Evolutionary conservation across 2,888 invertebrate species (phyloP), one percentile per base, ranked within the genome.

Genomic region (Calliphora vomitoria): DNA sequence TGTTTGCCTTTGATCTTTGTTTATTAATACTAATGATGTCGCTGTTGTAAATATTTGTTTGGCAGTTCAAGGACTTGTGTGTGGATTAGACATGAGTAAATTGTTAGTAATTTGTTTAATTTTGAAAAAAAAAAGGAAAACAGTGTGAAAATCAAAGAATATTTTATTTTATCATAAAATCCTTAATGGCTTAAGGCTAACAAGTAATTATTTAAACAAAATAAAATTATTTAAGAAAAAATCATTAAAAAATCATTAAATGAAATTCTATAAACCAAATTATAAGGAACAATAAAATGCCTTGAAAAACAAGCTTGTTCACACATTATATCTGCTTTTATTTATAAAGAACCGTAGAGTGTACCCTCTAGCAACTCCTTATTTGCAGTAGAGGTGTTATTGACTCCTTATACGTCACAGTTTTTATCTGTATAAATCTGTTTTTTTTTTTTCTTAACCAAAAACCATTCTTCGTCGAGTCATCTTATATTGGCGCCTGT

Each of bases 11-110:
- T 90, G 89, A 89, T 90, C 89, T 89, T 89, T 88, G 81, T 88
- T 89, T 89, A 89, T 88, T 89, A 88, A 89, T 89, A 89, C 85
- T 90, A 89, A 89, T 89, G 88, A 90, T 88, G 87, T 78, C 79
- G 72, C 76, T 79, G 72, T 74, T 47, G 75, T 62, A 68, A 82
- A 74, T 81, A 64, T 78, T 80, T 83, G 74, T 41, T 72, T 44
- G 53, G 31, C 74, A 80, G 38, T 78, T 74, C 41, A 82, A 64
- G 68, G 76, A 72, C 31, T 64, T 15, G 31, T 64, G 78, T 68
- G 50, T 82, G 86, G 20, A 35, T 69, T 64, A 64, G 79, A 75
- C 85, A 85, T 71, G 79, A 74, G 82, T 58, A 85, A 87, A 87
- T n/a, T n/a, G n/a, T n/a, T 87, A 85, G 62, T 85, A 85, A 87